Conservation (phyloP, 2,888 invertebrate species). For the Gastrophysa polygoni region DNA sequence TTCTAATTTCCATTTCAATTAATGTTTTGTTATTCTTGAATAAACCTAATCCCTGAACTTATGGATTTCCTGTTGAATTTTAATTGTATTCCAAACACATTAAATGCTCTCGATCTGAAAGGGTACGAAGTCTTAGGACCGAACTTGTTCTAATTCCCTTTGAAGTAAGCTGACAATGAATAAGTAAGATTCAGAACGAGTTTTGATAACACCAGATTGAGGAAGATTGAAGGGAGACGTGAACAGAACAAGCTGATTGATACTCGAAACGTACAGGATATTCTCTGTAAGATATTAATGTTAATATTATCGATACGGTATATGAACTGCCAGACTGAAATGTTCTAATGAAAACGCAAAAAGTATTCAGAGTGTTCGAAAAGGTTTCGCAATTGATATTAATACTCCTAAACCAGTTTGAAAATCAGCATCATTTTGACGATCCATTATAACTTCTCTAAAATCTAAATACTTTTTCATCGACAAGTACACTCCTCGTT, state of each 20-base stretch:
- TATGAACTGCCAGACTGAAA: no score
- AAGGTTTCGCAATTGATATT: no score
- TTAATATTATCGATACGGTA: no score
- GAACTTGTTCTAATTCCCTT: conserved; percentile 51
- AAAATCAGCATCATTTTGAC: no score
- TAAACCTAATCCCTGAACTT: conserved; percentile 36
- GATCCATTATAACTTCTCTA: no score
- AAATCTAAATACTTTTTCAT: no score
- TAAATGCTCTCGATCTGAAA: conserved; percentile 39
- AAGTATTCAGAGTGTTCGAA: no score
- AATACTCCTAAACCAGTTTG: no score
- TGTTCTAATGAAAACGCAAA: no score
- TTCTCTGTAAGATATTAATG: no score
- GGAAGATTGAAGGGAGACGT: conserved; percentile 16
- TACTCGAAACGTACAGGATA: not conserved
- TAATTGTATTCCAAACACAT: conserved; percentile 44
- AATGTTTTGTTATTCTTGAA: conserved; percentile 36
- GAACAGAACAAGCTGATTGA: conserved; percentile 12
- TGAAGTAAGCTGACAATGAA: conserved; percentile 54
- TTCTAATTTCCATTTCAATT: conserved; percentile 29
- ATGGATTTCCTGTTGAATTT: conserved; percentile 37
- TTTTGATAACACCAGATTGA: conserved; percentile 48
- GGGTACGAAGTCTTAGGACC: conserved; percentile 40
- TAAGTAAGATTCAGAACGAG: conserved; percentile 51
- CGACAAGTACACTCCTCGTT: no score